Base-by-base conservation (phyloP, 2,888 invertebrate species). In the Drosophila affinis region DNA sequence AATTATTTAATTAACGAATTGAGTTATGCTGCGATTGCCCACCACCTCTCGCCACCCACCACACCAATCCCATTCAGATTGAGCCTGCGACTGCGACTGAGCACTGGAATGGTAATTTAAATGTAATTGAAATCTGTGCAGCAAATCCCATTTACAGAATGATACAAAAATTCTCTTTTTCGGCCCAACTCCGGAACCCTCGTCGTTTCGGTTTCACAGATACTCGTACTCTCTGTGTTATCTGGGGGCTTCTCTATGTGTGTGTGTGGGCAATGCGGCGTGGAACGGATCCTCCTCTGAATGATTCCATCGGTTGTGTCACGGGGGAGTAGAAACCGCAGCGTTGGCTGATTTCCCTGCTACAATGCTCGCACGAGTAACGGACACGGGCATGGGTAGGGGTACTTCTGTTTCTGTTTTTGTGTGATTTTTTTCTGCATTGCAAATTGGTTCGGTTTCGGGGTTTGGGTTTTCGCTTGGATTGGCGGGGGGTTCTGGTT, bases 1-100 rank as follows among this genome's bases (percentile, higher is more conserved):
- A 87, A 88, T 87, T 84, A 87, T 85, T 87, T 88, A 88, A 88
- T 87, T 77, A 88, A 81, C 79, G 81, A 79, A 88, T 87, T 81
- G 85, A 84, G 85, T 87, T 87, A 88, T 76, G 81, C 68, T 58
- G 67, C 55, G 63, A 64, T 64, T 64, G 64, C 51, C 34, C 24
- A 54, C 21, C 21, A 21, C 21, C 21, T 3, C 0, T 0, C 21
- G 0, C 21, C 54, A 32, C 17, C 21, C 18, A 32, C 27, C 51
- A 10, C 47, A 24, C 21, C 29, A 9, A 39, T 7, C 27, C 17
- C 18, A 9, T 14, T 18, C 60, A 54, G 44, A 44, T 45, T 61
- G 51, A 57, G 48, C 47, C 59, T 62, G 63, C 34, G 4, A 4
- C 24, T 62, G 63, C 34, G 4, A 4, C 24, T 24, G 24, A 24